Percentiles rank a stretch among this genome's conserved stretches.
Evolutionary conservation across 2,797 vertebrate genomes (phyloP).

Genomic region (Intellagama lesueurii): DNA sequence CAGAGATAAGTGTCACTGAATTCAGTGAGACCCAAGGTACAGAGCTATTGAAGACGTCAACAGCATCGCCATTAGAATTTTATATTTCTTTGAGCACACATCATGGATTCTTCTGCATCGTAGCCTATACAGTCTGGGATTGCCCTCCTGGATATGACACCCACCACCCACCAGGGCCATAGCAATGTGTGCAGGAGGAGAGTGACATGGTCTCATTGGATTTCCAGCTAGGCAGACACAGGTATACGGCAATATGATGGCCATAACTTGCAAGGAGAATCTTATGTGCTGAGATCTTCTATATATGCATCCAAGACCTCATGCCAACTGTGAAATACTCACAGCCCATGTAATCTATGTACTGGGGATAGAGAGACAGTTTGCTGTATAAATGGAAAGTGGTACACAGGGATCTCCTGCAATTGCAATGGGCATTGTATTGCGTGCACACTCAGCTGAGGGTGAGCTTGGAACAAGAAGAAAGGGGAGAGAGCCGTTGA

Average conservation of each 20-base stretch:
- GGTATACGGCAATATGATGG: neutral
- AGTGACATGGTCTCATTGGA: neutral
- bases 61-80: neutral
- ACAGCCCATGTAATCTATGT: neutral
- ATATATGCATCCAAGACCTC: neutral
- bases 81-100: neutral
- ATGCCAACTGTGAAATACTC: neutral
- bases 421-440: too few species aligned
- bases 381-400: neutral
- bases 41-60: neutral
- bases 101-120: neutral
- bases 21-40: neutral
- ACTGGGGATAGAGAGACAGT: neutral
- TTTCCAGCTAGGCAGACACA: neutral
- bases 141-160: neutral
- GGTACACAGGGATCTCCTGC: neutral
- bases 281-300: neutral
- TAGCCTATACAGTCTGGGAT: neutral
- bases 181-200: neutral
- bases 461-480: neutral
- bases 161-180: neutral
- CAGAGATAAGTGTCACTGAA: neutral
- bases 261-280: neutral
- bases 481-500: neutral
- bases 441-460: neutral